These are phyloP conservation scores for Pteria penguin DNA, from an alignment of 2,888 invertebrate species.

Conservation along the genomic window DNA sequence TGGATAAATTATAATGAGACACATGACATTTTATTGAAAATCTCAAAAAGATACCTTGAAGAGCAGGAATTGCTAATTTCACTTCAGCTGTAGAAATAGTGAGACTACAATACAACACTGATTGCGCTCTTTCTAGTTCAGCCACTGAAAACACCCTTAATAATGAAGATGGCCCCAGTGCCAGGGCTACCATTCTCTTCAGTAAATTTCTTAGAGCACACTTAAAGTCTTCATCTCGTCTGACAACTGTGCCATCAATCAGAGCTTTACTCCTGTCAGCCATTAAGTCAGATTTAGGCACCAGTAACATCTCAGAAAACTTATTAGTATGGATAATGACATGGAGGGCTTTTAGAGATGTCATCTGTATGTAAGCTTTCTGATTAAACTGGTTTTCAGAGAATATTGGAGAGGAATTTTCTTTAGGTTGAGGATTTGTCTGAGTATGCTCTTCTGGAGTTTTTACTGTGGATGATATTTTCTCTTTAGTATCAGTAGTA, in stretches of 20 bases:
- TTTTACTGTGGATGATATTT: background rate
- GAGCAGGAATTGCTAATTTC: conserved; percentile 75
- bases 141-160: conserved; percentile 72
- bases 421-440: background rate
- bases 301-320: conserved; percentile 83
- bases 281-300: conserved; percentile 79
- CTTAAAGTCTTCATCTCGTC: conserved; percentile 71
- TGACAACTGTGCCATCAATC: conserved; percentile 63
- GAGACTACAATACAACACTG: conserved; percentile 74
- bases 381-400: conserved; percentile 81
- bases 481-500: background rate
- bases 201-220: conserved; percentile 70
- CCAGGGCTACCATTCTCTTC: conserved; percentile 75
- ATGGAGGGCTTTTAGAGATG: conserved; percentile 83
- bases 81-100: conserved; percentile 79
- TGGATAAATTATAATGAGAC: too few species aligned
- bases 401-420: background rate
- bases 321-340: conserved; percentile 82
- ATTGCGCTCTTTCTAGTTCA: conserved; percentile 78
- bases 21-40: too few species aligned
- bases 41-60: too few species aligned
- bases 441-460: background rate
- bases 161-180: conserved; percentile 74
- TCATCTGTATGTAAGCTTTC: conserved; percentile 82
- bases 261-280: conserved; percentile 66